These are phyloP conservation scores for Hyperoplus immaculatus DNA, from an alignment of 2,797 vertebrate species.

Conservation along the genomic window DNA sequence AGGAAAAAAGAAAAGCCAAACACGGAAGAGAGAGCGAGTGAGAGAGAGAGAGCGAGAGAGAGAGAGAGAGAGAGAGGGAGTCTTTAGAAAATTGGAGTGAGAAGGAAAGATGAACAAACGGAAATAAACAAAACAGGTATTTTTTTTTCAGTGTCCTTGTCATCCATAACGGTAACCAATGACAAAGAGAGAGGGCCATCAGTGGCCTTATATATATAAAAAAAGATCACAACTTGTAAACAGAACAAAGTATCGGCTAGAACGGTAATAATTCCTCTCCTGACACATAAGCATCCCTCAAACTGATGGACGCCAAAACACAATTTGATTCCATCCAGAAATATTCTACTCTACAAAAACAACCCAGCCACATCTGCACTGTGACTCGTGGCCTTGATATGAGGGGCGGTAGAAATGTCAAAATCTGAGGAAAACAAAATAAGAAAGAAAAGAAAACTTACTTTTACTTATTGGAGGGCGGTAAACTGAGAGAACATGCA, in stretches of 20 bases:
- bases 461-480: neutral
- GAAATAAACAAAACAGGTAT: constrained; percentile 19
- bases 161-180: constrained; percentile 40
- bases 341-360: constrained; percentile 43
- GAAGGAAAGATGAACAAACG: constrained; percentile 9
- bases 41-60: constrained; percentile 3
- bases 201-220: constrained; percentile 5
- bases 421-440: neutral
- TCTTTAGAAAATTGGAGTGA: constrained; percentile 8
- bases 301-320: constrained; percentile 37
- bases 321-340: constrained; percentile 36
- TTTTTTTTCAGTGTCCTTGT: constrained; percentile 25
- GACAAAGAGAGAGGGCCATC: constrained; percentile 48
- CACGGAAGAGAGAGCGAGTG: neutral
- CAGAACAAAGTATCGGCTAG: constrained; percentile 18
- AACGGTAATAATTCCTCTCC: constrained; percentile 27
- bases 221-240: constrained; percentile 24
- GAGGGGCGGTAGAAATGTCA: constrained; percentile 12
- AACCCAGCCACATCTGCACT: constrained; percentile 24
- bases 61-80: constrained; percentile 10
- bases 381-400: constrained; percentile 28
- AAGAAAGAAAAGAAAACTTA: neutral
- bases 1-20: constrained; percentile 2
- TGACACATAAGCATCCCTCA: constrained; percentile 44
- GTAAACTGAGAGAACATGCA: neutral